Evolutionary conservation across 1,140 invertebrate genomes (phyloP).

Genomic region (Chrysoperla carnea): DNA sequence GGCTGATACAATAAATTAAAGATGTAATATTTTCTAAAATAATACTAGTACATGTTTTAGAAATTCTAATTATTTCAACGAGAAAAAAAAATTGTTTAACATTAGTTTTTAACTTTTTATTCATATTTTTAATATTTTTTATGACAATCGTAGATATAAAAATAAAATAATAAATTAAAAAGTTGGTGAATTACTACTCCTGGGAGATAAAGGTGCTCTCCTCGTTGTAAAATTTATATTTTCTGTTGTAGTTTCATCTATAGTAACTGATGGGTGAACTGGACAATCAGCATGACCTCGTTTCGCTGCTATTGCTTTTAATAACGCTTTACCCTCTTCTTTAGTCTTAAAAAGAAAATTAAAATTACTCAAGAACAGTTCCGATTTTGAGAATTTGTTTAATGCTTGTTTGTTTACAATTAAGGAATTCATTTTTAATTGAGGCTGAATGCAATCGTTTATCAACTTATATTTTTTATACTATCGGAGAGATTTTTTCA

Average conservation of each 20-base stretch:
- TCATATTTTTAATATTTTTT: too few species aligned
- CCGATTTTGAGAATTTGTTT: slow-evolving; percentile 1
- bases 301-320: slow-evolving; percentile 62
- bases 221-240: slow-evolving; percentile 1
- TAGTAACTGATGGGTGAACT: slow-evolving; percentile 8
- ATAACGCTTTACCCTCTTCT: slow-evolving; percentile 75
- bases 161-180: too few species aligned
- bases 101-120: too few species aligned
- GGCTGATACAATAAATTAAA: too few species aligned
- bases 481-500: too few species aligned
- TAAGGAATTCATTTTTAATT: slow-evolving; percentile 1
- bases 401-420: slow-evolving; percentile 19
- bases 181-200: neutral
- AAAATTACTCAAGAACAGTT: neutral
- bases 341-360: slow-evolving; percentile 45
- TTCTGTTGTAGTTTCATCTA: slow-evolving; percentile 4
- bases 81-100: too few species aligned
- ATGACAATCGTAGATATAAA: too few species aligned
- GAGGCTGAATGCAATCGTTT: too few species aligned
- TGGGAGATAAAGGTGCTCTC: neutral
- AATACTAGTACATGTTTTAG: too few species aligned
- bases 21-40: too few species aligned
- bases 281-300: slow-evolving; percentile 25
- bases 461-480: too few species aligned
- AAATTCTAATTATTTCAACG: too few species aligned